Base-by-base conservation (phyloP, 2,888 invertebrate species). In the Hydrotaea diabolus region DNA sequence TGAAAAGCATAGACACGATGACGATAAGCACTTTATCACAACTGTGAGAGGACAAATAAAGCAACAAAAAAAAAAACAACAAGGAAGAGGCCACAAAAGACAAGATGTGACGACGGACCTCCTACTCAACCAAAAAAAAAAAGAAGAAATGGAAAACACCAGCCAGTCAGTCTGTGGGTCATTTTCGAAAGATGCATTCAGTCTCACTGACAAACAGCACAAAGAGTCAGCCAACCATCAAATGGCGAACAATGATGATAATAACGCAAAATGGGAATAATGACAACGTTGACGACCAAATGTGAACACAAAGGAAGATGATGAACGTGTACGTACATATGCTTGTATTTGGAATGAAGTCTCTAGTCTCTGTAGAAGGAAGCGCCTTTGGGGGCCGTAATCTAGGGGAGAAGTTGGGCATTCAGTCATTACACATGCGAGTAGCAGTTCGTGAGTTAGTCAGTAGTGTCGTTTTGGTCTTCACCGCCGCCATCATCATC, bases 271-370 rank as follows among this genome's bases (percentile, higher is more conserved):
- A 69, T 46, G 43, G 17, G 9, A 69, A 69, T 19, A 69, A 46
- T 46, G 43, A 43, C 21, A 46, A 69, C 21, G 46, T 43, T 69
- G 69, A 69, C 46, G 11, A 39, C 8, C 46, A 69, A 69, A 69
- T 69, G 23, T 46, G 69, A 69, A 46, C 23, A 69, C 46, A 69
- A 46, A 46, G n/a, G 69, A 69, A 31, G 31, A 4, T 31, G 31
- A 4, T 31, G 31, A 31, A 31, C 31, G n/a, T n/a, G n/a, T n/a
- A n/a, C n/a, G n/a, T n/a, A n/a, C n/a, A n/a, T n/a, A n/a, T n/a
- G n/a, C n/a, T n/a, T n/a, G n/a, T n/a, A n/a, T n/a, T n/a, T n/a
- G n/a, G n/a, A n/a, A n/a, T n/a, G n/a, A n/a, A n/a, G n/a, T n/a
- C n/a, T n/a, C n/a, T n/a, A n/a, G n/a, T n/a, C n/a, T n/a, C n/a